Base-by-base conservation (phyloP, 2,797 vertebrate species). In the Carcharodon carcharias region DNA sequence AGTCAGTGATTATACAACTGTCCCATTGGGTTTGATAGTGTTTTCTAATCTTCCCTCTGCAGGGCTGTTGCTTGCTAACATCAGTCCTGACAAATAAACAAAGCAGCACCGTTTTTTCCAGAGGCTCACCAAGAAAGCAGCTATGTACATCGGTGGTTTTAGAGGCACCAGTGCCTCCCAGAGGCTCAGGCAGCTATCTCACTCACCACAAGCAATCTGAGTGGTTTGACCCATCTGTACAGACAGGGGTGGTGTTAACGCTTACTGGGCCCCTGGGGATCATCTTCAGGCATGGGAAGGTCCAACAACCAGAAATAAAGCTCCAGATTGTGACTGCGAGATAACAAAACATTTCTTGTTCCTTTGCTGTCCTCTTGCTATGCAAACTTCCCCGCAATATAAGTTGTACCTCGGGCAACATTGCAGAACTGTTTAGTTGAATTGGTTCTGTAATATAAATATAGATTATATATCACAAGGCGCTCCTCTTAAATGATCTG, bases 401-500 rank as follows among this genome's bases (percentile, higher is more conserved):
- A 92, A 92, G 63, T 63, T 18, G 35, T 4, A 28, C 89, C 58
- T 92, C 89, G 1, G 89, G 56, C 89, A 92, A 63, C 89, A 63
- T 31, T 89, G 87, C 87, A 89, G 87, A 58, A 56, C 31, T 61
- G 28, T 31, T 92, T n/a, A n/a, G 56, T 63, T 63, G 89, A 92
- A 63, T 16, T n/a, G 89, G 12, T 92, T n/a, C 56, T 61, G 58
- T 58, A 92, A 63, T 61, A 92, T 92, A 92, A 92, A 92, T 92
- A 92, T 61, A 58, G 89, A 92, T 92, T 92, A 92, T 63, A 92
- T 40, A 63, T 63, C 89, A 92, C 93, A 69, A 95, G 67, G 4
- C 40, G 31, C 93, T 69, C 40, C 67, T 95, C 93, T 69, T 50
- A 71, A 61, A 95, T 71, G 93, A 95, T 95, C 93, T 95, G 45